Evolutionary conservation across 2,113 vertebrate genomes (phyloP).

Genomic region (Rattus norvegicus): DNA sequence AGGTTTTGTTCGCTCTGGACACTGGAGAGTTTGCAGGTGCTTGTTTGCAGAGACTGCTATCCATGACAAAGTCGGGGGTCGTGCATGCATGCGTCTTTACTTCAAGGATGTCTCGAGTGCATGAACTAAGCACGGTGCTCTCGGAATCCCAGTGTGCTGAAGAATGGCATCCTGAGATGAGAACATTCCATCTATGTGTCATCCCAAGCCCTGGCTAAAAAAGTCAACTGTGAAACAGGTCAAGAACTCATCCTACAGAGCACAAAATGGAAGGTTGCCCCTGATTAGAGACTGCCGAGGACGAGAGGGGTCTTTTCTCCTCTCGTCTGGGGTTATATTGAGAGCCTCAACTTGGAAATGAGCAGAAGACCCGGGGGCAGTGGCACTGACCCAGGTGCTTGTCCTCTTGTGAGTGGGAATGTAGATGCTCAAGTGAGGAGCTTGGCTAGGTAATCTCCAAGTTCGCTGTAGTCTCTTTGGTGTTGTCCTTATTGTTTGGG

Average conservation of each 20-base stretch:
- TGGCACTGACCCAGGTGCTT: background rate
- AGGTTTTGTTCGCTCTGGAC: background rate
- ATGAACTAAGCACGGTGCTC: background rate
- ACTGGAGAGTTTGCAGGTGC: background rate
- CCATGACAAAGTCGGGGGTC: background rate
- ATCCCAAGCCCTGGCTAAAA: background rate
- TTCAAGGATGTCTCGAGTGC: conserved; percentile 23
- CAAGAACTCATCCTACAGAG: background rate
- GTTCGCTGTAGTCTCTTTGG: background rate
- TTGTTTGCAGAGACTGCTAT: conserved; percentile 32
- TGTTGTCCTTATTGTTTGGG: no score
- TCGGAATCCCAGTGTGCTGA: background rate
- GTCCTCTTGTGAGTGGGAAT: background rate
- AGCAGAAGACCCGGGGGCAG: background rate
- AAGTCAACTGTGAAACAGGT: conserved; percentile 28
- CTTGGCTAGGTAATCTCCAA: background rate
- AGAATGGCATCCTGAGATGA: conserved; percentile 14
- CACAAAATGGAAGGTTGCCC: background rate
- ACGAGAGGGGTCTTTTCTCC: background rate
- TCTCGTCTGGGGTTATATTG: background rate
- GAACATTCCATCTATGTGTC: conserved; percentile 25
- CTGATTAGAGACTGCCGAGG: background rate
- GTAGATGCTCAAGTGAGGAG: conserved; percentile 24
- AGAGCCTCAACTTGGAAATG: background rate
- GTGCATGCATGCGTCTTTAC: background rate